These are phyloP conservation scores for Heliconius ethilla DNA, from an alignment of 2,888 invertebrate species.

Conservation along the genomic window DNA sequence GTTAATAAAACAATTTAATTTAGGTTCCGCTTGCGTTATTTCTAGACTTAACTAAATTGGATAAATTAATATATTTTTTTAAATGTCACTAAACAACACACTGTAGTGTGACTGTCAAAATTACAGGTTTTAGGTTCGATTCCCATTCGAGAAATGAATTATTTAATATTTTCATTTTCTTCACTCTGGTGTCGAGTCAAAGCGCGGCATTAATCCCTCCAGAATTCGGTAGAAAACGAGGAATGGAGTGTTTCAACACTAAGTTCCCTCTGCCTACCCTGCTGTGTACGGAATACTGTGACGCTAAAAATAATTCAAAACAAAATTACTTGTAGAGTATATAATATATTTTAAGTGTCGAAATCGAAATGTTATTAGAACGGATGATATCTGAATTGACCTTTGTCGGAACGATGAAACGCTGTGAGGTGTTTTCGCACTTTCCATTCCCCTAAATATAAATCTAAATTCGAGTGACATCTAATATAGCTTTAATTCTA, in stretches of 20 bases:
- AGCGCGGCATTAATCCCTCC: too few relatives aligned
- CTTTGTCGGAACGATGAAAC: not conserved
- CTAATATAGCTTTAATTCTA: not conserved
- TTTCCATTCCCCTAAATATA: not conserved
- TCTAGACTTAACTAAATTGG: conserved; percentile 5
- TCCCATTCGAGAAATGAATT: too few relatives aligned
- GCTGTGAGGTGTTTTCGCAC: not conserved
- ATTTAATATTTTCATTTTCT: too few relatives aligned
- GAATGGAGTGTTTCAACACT: too few relatives aligned
- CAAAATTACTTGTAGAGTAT: too few relatives aligned
- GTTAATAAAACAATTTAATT: conserved; percentile 30
- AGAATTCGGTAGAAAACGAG: too few relatives aligned
- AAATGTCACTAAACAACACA: not conserved
- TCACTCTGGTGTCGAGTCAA: too few relatives aligned
- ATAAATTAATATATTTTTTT: not conserved
- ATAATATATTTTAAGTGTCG: not conserved
- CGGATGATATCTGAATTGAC: not conserved
- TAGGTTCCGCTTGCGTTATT: conserved; percentile 11
- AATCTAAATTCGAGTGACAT: not conserved
- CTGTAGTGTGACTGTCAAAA: too few relatives aligned
- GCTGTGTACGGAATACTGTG: too few relatives aligned
- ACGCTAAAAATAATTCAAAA: too few relatives aligned
- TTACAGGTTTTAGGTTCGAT: too few relatives aligned
- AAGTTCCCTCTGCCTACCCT: too few relatives aligned
- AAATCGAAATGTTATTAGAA: not conserved